Evolutionary conservation across 2,888 invertebrate genomes (phyloP).

Genomic region (Neelides folsomi): DNA sequence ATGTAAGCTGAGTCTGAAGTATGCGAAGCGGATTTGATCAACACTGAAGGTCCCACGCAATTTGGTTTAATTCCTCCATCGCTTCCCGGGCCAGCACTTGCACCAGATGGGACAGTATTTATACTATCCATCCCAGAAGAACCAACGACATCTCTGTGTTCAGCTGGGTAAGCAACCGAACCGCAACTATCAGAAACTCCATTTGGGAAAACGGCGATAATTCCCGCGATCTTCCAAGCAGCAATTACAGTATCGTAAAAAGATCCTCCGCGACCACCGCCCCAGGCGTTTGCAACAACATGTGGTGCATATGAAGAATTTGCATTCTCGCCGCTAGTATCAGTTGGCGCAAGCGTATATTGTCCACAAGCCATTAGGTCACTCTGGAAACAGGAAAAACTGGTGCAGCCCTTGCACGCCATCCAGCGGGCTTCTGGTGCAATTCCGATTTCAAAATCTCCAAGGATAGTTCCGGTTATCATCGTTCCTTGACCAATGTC

Average conservation of each 20-base stretch:
- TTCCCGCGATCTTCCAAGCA: not conserved
- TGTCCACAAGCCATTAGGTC: slow-evolving; percentile 5
- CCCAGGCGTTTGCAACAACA: slow-evolving; percentile 10
- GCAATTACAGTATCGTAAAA: not conserved
- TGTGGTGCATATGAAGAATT: slow-evolving; percentile 8
- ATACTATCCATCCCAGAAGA: not conserved
- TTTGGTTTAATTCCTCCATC: slow-evolving; percentile 4
- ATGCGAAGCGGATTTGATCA: not conserved
- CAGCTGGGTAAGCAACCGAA: not conserved
- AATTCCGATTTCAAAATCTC: slow-evolving; percentile 5
- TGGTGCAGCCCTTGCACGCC: slow-evolving; percentile 6
- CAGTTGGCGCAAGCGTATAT: slow-evolving; percentile 5
- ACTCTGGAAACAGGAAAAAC: slow-evolving; percentile 1
- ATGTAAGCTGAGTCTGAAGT: not conserved
- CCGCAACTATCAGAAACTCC: slow-evolving; percentile 6
- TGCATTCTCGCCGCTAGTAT: not conserved
- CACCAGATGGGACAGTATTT: not conserved
- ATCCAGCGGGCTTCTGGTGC: slow-evolving; percentile 6
- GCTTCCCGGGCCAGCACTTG: not conserved
- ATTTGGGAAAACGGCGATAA: slow-evolving; percentile 4
- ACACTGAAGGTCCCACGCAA: not conserved
- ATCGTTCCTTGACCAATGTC: slow-evolving; percentile 5
- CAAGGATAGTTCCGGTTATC: slow-evolving; percentile 1
- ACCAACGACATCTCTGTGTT: not conserved
- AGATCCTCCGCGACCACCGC: not conserved